A percentile compares a stretch with the other conserved stretches of the same genome.
These are phyloP conservation scores for Takifugu flavidus DNA, from an alignment of 2,113 vertebrate species.

Conservation along the genomic window DNA sequence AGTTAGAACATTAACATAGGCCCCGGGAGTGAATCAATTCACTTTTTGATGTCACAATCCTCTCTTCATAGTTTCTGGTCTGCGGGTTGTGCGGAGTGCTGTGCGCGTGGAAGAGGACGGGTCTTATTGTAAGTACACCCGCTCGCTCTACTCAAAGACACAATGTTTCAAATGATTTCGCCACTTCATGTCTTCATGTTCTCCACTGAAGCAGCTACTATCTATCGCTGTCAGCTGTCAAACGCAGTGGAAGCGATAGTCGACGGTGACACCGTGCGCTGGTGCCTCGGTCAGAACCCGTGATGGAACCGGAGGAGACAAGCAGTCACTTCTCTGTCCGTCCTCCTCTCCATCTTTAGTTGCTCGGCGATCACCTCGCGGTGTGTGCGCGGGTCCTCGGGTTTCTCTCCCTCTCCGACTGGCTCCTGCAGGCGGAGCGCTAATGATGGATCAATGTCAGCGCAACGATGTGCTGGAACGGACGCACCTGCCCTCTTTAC, in stretches of 20 bases:
- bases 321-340: conserved; percentile 60
- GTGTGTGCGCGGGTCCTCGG: conserved; percentile 32
- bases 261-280: not conserved
- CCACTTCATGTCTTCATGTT: no score
- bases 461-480: conserved; percentile 51
- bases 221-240: not conserved
- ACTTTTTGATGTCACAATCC: conserved; percentile 14
- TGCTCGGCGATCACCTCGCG: conserved; percentile 6
- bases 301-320: conserved; percentile 61
- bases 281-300: conserved; percentile 27
- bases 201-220: no score
- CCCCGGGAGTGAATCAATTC: conserved; percentile 9
- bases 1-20: no score
- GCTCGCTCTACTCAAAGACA: no score
- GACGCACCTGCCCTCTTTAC: conserved; percentile 6
- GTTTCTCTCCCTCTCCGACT: conserved; percentile 44
- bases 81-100: conserved; percentile 94
- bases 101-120: conserved; percentile 94
- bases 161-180: no score
- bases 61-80: conserved; percentile 84
- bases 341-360: conserved; percentile 38
- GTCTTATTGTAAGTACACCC: conserved; percentile 88
- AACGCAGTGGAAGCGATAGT: not conserved
- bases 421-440: conserved; percentile 52
- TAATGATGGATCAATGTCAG: conserved; percentile 76